A percentile compares a stretch with the other conserved stretches of the same genome.
Evolutionary conservation across 1,140 invertebrate genomes (phyloP).

Genomic region (Reticulitermes speratus): DNA sequence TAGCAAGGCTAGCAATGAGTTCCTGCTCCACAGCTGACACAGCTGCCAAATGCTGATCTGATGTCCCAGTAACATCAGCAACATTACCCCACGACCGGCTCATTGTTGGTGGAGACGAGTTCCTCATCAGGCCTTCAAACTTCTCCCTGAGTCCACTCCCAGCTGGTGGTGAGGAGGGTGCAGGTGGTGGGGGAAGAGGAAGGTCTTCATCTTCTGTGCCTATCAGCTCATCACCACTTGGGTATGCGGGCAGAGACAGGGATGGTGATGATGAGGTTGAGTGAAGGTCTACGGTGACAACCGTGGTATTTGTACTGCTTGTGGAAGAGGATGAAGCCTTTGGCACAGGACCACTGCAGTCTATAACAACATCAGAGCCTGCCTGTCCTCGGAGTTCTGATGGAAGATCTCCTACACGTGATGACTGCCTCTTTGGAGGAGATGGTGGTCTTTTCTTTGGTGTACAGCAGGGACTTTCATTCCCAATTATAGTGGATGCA

Average conservation of each 20-base stretch:
- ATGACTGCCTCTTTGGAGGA: conserved; percentile 76
- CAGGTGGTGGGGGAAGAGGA: conserved; percentile 55
- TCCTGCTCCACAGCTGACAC: conserved; percentile 53
- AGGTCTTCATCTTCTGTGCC: conserved; percentile 30
- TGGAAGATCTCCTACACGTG: conserved; percentile 44
- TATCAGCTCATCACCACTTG: conserved; percentile 52
- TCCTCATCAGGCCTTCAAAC: not conserved
- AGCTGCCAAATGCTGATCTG: not conserved
- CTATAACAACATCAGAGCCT: conserved; percentile 49
- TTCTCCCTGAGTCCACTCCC: conserved; percentile 29
- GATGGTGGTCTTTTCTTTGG: conserved; percentile 78
- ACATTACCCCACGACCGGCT: conserved; percentile 27
- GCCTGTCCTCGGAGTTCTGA: conserved; percentile 20
- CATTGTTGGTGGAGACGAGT: conserved; percentile 20
- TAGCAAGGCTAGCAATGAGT: conserved; percentile 60
- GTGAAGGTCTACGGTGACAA: conserved; percentile 61
- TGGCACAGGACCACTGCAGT: conserved; percentile 52
- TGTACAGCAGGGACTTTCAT: conserved; percentile 57
- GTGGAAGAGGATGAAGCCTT: conserved; percentile 46
- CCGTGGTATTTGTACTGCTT: conserved; percentile 42
- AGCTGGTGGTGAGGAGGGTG: conserved; percentile 55
- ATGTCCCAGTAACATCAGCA: not conserved
- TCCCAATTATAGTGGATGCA: conserved; percentile 38
- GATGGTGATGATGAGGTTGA: conserved; percentile 54
- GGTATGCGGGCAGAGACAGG: conserved; percentile 59